A percentile compares a stretch with the other conserved stretches of the same genome.
These are phyloP conservation scores for Xestia ashworthii DNA, from an alignment of 2,888 invertebrate genomes.

Conservation along the genomic window DNA sequence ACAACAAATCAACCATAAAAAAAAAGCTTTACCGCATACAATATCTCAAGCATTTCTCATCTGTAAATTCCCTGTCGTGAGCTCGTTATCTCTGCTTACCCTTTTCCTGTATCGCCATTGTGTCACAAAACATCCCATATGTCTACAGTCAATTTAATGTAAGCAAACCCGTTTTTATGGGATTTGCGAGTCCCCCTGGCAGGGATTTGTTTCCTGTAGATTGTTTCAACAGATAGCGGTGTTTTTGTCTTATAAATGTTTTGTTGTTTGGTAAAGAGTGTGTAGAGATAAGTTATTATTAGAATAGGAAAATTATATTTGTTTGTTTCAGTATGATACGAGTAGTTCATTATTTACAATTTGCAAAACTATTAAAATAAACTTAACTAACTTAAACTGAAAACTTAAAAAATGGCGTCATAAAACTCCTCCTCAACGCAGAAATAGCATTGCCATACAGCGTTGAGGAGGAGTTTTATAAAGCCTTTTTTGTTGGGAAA, in stretches of 20 bases:
- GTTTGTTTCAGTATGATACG: too few relatives aligned
- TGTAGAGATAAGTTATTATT: neutral
- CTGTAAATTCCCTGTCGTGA: neutral
- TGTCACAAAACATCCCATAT: constrained; percentile 20
- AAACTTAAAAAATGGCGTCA: too few relatives aligned
- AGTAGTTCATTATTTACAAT: too few relatives aligned
- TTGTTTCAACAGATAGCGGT: neutral
- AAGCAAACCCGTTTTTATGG: constrained; percentile 42
- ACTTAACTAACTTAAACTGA: too few relatives aligned
- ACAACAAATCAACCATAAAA: neutral
- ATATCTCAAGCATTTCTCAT: constrained; percentile 15
- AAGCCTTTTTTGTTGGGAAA: too few relatives aligned
- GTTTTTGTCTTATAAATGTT: neutral
- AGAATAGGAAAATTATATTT: neutral
- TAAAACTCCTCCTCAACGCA: too few relatives aligned
- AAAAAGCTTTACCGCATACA: neutral
- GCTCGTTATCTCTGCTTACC: constrained; percentile 9
- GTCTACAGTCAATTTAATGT: constrained; percentile 37
- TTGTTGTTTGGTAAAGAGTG: neutral
- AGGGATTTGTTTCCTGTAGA: constrained; percentile 15
- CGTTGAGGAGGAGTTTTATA: too few relatives aligned
- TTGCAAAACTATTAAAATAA: too few relatives aligned
- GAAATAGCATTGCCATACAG: too few relatives aligned
- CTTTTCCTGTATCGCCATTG: constrained; percentile 3
- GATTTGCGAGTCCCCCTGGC: constrained; percentile 7